phyloP scores from a whole-genome alignment of 2,888 invertebrate genomes.

The Hyalella azteca region DNA sequence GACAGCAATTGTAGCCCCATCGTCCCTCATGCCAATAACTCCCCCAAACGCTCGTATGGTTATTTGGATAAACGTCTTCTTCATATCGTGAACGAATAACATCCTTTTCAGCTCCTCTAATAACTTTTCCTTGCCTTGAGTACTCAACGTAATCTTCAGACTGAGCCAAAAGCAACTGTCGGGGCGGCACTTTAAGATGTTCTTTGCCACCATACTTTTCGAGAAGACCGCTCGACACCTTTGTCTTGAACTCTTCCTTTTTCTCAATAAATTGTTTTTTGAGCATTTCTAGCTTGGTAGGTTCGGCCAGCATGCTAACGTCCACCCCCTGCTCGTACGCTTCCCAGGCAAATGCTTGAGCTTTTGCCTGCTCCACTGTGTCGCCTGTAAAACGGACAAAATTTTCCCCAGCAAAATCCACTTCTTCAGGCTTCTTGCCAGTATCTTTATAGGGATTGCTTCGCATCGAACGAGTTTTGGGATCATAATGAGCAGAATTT shows the following conservation, averaged over 20 bases:
- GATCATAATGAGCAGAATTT: constrained; percentile 98
- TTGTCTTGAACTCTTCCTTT: constrained; percentile 85
- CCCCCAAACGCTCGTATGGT: constrained; percentile 95
- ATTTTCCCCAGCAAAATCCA: constrained; percentile 93
- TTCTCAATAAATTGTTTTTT: constrained; percentile 88
- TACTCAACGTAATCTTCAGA: constrained; percentile 96
- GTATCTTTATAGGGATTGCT: constrained; percentile 85
- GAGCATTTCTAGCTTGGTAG: constrained; percentile 92
- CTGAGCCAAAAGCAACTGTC: constrained; percentile 88
- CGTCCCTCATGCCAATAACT: constrained; percentile 90
- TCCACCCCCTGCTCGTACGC: constrained; percentile 91
- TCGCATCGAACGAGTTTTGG: constrained; percentile 98
- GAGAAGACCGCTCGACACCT: constrained; percentile 80
- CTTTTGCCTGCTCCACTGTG: constrained; percentile 85
- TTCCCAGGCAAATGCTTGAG: constrained; percentile 97
- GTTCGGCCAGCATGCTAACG: constrained; percentile 94
- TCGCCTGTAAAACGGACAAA: constrained; percentile 94
- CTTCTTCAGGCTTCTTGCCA: constrained; percentile 66
- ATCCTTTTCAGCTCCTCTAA: constrained; percentile 82
- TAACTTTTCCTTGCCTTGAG: constrained; percentile 86
- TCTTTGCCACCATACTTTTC: constrained; percentile 95
- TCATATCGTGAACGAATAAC: constrained; percentile 86
- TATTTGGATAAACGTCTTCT: constrained; percentile 89
- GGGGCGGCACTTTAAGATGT: constrained; percentile 81
- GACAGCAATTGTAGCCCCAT: constrained; percentile 98